Conservation (phyloP, 2,797 vertebrate genomes). For the Sebastes baramenuke region DNA sequence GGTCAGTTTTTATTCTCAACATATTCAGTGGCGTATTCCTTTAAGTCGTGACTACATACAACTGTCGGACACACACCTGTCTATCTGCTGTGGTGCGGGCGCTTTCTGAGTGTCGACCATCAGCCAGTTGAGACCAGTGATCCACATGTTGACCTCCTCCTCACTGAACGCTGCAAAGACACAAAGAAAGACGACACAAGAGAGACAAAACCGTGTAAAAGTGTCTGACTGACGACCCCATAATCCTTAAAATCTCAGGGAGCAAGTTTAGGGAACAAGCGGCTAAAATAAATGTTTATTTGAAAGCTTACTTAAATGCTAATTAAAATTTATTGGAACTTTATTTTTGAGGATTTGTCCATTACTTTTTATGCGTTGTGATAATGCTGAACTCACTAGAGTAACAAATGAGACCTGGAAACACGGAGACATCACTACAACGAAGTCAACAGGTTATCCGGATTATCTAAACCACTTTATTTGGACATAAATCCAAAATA, state of each 20-base stretch:
- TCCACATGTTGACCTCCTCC: slow-evolving; percentile 89
- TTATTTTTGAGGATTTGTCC: background rate
- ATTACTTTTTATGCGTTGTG: background rate
- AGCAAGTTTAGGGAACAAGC: background rate
- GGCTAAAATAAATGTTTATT: background rate
- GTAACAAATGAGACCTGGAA: background rate
- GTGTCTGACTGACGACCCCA: background rate
- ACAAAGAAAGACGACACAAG: background rate
- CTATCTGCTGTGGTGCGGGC: slow-evolving; percentile 82
- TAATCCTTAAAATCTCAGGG: background rate
- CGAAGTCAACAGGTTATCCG: background rate
- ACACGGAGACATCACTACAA: background rate
- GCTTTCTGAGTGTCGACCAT: slow-evolving; percentile 84
- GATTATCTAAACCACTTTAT: background rate
- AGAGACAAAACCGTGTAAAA: background rate
- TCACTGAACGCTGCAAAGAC: slow-evolving; percentile 85
- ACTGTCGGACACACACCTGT: slow-evolving; percentile 76
- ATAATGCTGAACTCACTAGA: background rate
- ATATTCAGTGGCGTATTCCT: background rate
- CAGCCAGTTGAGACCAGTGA: slow-evolving; percentile 87
- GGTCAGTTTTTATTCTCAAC: background rate
- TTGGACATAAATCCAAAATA: background rate
- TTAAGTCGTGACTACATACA: too few relatives aligned
- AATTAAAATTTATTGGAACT: background rate
- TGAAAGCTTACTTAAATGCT: background rate